phyloP scores from a whole-genome alignment of 2,113 vertebrate species.

The Malurus alboscapulatus region DNA sequence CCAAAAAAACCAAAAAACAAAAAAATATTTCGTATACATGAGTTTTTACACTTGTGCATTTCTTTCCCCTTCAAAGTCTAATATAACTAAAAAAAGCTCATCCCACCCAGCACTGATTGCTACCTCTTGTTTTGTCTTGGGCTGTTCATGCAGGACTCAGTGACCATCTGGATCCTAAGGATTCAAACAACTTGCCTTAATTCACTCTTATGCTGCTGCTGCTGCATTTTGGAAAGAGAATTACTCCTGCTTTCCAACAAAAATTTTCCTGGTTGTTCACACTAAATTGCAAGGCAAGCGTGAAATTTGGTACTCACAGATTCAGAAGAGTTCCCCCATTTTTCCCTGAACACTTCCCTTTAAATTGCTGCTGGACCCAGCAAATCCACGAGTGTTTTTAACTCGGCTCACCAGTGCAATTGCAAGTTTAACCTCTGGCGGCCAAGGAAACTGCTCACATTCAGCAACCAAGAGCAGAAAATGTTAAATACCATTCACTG shows the following conservation, averaged over 20 bases:
- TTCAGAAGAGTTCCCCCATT: neutral
- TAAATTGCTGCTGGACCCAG: neutral
- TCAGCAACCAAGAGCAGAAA: constrained; percentile 17
- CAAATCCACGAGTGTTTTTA: neutral
- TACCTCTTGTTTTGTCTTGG: neutral
- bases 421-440: constrained; percentile 21
- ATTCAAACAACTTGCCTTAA: neutral
- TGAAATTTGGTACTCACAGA: neutral
- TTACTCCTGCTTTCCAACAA: neutral
- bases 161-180: constrained; percentile 2
- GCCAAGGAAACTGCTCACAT: neutral
- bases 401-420: neutral
- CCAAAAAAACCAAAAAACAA: too few species aligned
- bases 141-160: neutral
- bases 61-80: neutral
- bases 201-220: neutral
- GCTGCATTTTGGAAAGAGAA: constrained; percentile 9
- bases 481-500: constrained; percentile 41
- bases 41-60: neutral
- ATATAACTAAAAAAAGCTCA: neutral
- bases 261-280: neutral
- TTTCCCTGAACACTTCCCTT: neutral
- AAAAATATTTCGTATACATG: neutral
- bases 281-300: neutral
- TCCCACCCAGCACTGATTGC: neutral